These are phyloP conservation scores for Lamellibrachia luymesi DNA, from an alignment of 1,140 invertebrate species.

Conservation along the genomic window DNA sequence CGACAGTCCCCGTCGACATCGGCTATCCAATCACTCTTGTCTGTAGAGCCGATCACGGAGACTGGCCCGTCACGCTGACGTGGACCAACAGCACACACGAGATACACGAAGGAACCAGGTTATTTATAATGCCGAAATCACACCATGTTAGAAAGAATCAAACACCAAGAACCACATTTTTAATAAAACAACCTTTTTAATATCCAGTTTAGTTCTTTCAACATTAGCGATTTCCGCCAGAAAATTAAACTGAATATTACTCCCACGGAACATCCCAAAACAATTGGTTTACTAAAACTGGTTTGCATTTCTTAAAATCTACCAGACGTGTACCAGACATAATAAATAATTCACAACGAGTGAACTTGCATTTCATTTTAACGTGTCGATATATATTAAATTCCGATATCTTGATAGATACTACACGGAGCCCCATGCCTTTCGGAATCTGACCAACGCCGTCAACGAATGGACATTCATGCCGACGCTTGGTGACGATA, in stretches of 20 bases:
- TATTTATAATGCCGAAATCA: background rate
- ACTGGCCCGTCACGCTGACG: background rate
- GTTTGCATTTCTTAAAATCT: no score
- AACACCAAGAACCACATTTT: no score
- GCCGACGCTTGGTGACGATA: background rate
- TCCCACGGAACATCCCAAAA: no score
- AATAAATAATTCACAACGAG: no score
- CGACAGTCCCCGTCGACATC: background rate
- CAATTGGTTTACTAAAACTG: no score
- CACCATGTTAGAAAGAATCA: no score
- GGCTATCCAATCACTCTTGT: background rate
- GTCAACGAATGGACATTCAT: background rate
- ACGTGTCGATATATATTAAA: background rate
- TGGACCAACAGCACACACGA: background rate
- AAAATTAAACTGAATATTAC: no score
- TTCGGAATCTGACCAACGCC: background rate
- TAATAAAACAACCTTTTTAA: no score
- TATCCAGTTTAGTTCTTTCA: no score
- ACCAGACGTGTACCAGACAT: no score
- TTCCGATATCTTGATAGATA: background rate
- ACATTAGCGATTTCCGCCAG: no score
- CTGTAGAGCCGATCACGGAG: conserved; percentile 11
- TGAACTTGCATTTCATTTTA: no score
- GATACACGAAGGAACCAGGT: background rate
- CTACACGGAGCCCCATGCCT: background rate